Evolutionary conservation across 92 coral and sea anemone species (phyloP).

Genomic region (Porites cylindrica): DNA sequence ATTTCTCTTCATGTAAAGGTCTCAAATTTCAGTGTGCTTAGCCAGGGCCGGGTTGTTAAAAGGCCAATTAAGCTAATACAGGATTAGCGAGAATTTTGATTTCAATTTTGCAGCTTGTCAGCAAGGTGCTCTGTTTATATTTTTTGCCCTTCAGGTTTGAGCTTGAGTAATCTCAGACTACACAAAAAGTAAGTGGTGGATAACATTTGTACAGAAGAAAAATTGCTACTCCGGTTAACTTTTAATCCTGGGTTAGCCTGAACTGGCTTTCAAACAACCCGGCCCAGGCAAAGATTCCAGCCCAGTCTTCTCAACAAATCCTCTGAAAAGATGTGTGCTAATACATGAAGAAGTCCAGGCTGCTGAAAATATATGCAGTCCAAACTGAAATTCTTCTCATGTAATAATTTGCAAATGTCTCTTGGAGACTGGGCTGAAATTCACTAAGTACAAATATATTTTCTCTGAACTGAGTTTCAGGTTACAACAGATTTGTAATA

Average conservation of each 20-base stretch:
- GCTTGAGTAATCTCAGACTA: too few relatives aligned
- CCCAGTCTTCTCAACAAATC: conserved; percentile 11
- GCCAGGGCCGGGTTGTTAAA: background rate
- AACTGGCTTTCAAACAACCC: too few relatives aligned
- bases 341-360: background rate
- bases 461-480: conserved; percentile 21
- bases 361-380: conserved; percentile 14
- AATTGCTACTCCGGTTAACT: too few relatives aligned
- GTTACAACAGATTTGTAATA: conserved; percentile 26
- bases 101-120: too few relatives aligned
- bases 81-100: too few relatives aligned
- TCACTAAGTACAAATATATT: conserved; percentile 18
- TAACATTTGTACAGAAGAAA: too few relatives aligned
- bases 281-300: conserved; percentile 5
- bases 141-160: too few relatives aligned
- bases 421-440: conserved; percentile 10
- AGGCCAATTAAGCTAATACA: too few relatives aligned
- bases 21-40: background rate
- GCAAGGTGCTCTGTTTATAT: too few relatives aligned
- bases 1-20: conserved; percentile 5
- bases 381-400: conserved; percentile 11
- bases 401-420: conserved; percentile 19
- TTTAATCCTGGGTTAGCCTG: too few relatives aligned
- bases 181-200: too few relatives aligned
- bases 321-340: conserved; percentile 3